Percentiles rank a stretch among this genome's conserved stretches.
These are phyloP conservation scores for Stichopus horrens DNA, from an alignment of 53 echinoderm and acorn worm species.

Conservation along the genomic window DNA sequence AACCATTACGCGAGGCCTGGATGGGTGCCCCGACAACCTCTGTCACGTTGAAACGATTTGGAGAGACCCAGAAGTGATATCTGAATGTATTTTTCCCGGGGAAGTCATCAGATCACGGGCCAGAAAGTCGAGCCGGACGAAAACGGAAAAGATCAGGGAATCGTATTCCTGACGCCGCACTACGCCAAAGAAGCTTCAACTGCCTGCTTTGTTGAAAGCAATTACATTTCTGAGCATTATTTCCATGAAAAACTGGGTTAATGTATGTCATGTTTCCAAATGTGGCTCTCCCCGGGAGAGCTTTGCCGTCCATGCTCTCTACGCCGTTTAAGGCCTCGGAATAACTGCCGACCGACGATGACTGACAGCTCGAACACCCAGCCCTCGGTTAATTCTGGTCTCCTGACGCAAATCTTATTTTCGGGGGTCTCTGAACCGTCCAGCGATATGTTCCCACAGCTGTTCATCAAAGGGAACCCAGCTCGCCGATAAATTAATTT, in stretches of 20 bases:
- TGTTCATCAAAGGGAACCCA: slow-evolving; percentile 20
- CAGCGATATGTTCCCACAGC: not conserved
- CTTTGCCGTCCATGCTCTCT: not conserved
- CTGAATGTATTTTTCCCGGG: not conserved
- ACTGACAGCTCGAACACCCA: slow-evolving; percentile 14
- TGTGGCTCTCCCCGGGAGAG: slow-evolving; percentile 17
- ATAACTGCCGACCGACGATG: slow-evolving; percentile 8
- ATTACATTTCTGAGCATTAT: not conserved
- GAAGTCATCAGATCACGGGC: no score
- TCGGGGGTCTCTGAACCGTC: slow-evolving; percentile 5
- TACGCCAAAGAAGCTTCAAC: not conserved
- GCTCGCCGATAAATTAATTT: slow-evolving; percentile 7
- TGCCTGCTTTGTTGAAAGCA: not conserved
- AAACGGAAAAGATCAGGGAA: not conserved
- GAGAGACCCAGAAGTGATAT: not conserved
- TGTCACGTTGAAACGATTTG: not conserved
- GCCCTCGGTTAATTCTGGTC: not conserved
- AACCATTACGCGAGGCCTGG: no score
- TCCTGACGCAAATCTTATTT: slow-evolving; percentile 10
- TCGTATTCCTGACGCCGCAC: not conserved
- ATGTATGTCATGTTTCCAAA: slow-evolving; percentile 23
- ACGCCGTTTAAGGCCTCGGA: slow-evolving; percentile 17
- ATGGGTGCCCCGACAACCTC: not conserved
- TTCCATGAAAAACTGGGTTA: slow-evolving; percentile 14
- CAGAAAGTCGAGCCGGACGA: no score